A percentile compares a stretch with the other conserved stretches of the same genome.
phyloP scores from a whole-genome alignment of 2,797 vertebrate genomes.

The Leucoraja ocellata region DNA sequence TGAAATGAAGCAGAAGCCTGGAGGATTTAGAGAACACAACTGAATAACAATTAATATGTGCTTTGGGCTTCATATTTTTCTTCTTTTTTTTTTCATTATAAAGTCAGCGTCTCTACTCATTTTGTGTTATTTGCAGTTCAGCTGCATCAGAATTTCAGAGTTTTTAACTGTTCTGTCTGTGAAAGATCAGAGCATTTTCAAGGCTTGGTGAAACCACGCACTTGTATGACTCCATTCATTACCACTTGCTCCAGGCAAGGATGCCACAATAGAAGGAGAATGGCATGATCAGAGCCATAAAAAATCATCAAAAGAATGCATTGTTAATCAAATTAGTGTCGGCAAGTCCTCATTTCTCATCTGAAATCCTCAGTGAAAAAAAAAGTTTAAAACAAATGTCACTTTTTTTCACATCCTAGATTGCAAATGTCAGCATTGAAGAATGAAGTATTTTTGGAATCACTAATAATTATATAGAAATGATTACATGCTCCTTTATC shows the following conservation, averaged over 20 bases:
- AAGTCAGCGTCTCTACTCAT: neutral
- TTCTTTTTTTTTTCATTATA: neutral
- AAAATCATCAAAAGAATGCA: constrained; percentile 82
- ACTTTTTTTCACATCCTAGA: constrained; percentile 45
- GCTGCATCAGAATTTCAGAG: constrained; percentile 75
- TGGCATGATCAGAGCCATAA: constrained; percentile 73
- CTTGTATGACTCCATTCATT: constrained; percentile 71
- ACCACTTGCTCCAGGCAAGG: constrained; percentile 63
- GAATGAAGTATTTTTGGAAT: constrained; percentile 15
- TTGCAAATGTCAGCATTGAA: constrained; percentile 47
- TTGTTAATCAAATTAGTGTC: constrained; percentile 62
- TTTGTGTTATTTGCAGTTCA: constrained; percentile 58
- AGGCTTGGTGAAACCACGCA: constrained; percentile 58
- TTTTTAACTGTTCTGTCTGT: constrained; percentile 56
- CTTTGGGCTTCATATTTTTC: constrained; percentile 64
- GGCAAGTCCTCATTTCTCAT: constrained; percentile 53
- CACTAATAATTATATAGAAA: constrained; percentile 3
- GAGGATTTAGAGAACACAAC: neutral
- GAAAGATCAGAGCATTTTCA: constrained; percentile 65
- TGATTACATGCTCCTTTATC: neutral
- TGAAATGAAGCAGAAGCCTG: neutral
- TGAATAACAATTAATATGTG: neutral
- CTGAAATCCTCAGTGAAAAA: constrained; percentile 48
- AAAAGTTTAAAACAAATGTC: constrained; percentile 51
- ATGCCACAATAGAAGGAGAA: constrained; percentile 58